These are phyloP conservation scores for Stichodactyla helianthus DNA, from an alignment of 64 coral and sea anemone genomes.

Conservation along the genomic window DNA sequence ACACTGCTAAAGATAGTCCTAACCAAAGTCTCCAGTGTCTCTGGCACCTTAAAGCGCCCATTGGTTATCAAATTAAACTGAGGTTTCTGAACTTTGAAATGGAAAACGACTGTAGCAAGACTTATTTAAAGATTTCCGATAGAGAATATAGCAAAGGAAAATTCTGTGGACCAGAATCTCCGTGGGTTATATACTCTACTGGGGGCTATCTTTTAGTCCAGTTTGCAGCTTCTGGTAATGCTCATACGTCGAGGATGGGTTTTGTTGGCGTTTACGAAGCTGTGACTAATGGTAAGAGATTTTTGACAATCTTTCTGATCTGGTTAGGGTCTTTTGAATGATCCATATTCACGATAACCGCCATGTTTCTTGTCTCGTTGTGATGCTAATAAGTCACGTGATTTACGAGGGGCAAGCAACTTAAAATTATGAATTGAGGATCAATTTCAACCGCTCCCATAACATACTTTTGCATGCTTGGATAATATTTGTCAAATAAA, in stretches of 20 bases:
- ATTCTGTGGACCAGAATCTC: slow-evolving; percentile 8
- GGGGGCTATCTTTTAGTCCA: background rate
- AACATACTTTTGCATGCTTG: too few species aligned
- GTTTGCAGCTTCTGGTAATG: background rate
- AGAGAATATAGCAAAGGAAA: background rate
- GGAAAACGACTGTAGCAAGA: background rate
- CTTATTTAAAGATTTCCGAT: slow-evolving; percentile 7
- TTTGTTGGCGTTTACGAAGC: slow-evolving; percentile 4
- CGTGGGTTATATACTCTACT: slow-evolving; percentile 3
- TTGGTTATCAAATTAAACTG: background rate
- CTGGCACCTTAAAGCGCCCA: background rate
- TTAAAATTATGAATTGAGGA: too few species aligned
- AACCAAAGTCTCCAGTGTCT: background rate
- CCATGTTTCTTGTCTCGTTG: too few species aligned
- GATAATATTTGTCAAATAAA: too few species aligned
- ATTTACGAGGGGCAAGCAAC: too few species aligned
- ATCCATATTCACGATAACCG: too few species aligned
- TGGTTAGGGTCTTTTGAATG: too few species aligned
- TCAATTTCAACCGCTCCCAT: too few species aligned
- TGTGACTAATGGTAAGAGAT: slow-evolving; percentile 1
- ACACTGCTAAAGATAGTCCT: background rate
- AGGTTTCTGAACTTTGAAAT: background rate
- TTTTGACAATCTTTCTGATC: background rate
- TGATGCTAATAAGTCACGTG: too few species aligned
- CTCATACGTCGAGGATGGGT: background rate